These are phyloP conservation scores for Chloroclystis v-ata DNA, from an alignment of 2,888 invertebrate genomes.

Conservation along the genomic window DNA sequence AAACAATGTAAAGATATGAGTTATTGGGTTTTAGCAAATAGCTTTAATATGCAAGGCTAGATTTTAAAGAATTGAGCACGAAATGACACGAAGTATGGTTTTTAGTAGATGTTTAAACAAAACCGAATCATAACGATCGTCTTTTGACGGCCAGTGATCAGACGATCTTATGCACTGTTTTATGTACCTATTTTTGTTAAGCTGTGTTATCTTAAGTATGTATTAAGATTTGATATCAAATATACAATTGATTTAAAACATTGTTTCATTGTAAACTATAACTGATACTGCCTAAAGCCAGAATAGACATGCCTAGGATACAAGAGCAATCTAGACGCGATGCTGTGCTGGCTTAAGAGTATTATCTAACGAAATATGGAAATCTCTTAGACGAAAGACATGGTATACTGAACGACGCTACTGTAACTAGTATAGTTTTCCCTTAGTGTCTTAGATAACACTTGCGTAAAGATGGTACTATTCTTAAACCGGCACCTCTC, in stretches of 20 bases:
- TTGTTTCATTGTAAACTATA: conserved; percentile 31
- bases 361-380: too few relatives aligned
- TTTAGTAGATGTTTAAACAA: conserved; percentile 23
- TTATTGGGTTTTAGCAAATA: not conserved
- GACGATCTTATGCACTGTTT: conserved; percentile 21
- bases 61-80: conserved; percentile 34
- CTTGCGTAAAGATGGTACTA: too few relatives aligned
- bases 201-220: conserved; percentile 59
- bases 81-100: conserved; percentile 37
- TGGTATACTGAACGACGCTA: too few relatives aligned
- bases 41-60: conserved; percentile 1
- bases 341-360: too few relatives aligned
- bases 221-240: conserved; percentile 75
- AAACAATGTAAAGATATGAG: too few relatives aligned
- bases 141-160: conserved; percentile 14
- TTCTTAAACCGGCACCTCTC: too few relatives aligned
- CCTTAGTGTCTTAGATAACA: too few relatives aligned
- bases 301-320: too few relatives aligned
- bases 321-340: too few relatives aligned
- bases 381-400: too few relatives aligned
- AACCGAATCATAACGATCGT: conserved; percentile 11
- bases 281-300: too few relatives aligned
- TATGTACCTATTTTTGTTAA: conserved; percentile 51
- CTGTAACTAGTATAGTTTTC: too few relatives aligned
- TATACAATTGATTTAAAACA: conserved; percentile 67